Evolutionary conservation across 2,113 vertebrate species (phyloP), one percentile per base, ranked within the genome.

Genomic region (Panthera uncia): DNA sequence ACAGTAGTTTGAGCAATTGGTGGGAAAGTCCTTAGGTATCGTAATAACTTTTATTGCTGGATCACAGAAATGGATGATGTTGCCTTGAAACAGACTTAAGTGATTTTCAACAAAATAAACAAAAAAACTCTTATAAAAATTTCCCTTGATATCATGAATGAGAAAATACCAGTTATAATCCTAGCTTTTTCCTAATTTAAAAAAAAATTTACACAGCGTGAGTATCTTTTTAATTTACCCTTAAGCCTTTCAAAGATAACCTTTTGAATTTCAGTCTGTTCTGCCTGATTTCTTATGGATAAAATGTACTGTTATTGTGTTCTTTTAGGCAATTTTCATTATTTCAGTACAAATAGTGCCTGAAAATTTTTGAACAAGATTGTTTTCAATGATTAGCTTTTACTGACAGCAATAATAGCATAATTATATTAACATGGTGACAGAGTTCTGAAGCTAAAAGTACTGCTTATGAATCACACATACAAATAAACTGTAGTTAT

Each of bases 61-160:
- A 65, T 83, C 45, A 73, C 1, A 87, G 36, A 71, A 87, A 83
- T 48, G 16, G 13, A 73, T 1, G 36, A 36, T 71, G 12, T 55
- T 95, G 33, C 31, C 11, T 83, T 2, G 0, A 86, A 86, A 80
- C 0, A 80, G 4, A 66, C 2, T 5, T 52, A 36, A 76, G 4
- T 41, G 27, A 52, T 74, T 95, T 95, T 78, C 36, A 93, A 57
- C 18, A 94, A 91, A 97, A 79, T 86, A 85, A 74, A 81, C 11
- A 65, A 87, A 78, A 82, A 79, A 66, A 7, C 10, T 21, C 1
- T 29, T 18, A n/a, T 2, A 73, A 88, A 29, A 79, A 15, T 57
- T 7, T 66, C 23, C 1, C 10, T 19, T 55, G 4, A 36, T 36
- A 63, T 29, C 11, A 83, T 57, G 6, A 55, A 76, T 68, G 6